A percentile compares a stretch with the other conserved stretches of the same genome.
phyloP scores from a whole-genome alignment of 2,113 vertebrate genomes.

The Atrichornis clamosus region DNA sequence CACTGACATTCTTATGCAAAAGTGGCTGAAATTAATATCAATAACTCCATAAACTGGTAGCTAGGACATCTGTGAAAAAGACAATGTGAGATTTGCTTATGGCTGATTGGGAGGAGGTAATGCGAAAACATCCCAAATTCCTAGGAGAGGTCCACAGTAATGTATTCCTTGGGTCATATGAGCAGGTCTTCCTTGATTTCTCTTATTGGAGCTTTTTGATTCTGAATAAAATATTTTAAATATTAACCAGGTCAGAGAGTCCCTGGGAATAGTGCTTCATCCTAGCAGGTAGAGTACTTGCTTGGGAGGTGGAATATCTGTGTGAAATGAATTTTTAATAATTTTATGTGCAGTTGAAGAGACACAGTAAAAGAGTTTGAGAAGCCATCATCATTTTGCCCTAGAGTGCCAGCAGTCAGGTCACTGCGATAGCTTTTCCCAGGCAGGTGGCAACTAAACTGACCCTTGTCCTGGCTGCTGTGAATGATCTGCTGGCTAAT shows the following conservation, averaged over 20 bases:
- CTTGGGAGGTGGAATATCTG: background rate
- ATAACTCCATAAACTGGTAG: background rate
- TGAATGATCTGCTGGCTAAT: constrained; percentile 17
- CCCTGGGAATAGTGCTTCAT: background rate
- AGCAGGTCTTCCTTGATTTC: background rate
- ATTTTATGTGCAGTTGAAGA: background rate
- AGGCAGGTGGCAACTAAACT: background rate
- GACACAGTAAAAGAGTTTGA: background rate
- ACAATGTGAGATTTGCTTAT: background rate
- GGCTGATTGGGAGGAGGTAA: background rate
- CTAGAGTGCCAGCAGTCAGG: background rate
- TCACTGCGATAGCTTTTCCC: background rate
- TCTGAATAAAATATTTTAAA: constrained; percentile 22
- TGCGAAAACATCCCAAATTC: background rate
- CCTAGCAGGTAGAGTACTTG: background rate
- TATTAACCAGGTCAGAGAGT: background rate
- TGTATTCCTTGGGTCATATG: background rate
- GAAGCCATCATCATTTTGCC: background rate
- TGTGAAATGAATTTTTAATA: background rate
- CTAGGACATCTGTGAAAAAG: background rate
- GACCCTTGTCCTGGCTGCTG: background rate
- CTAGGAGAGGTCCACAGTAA: background rate
- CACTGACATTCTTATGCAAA: background rate
- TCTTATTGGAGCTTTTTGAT: background rate
- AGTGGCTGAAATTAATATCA: background rate